Conservation (phyloP, 2,113 vertebrate genomes). For the Psittacus erithacus region DNA sequence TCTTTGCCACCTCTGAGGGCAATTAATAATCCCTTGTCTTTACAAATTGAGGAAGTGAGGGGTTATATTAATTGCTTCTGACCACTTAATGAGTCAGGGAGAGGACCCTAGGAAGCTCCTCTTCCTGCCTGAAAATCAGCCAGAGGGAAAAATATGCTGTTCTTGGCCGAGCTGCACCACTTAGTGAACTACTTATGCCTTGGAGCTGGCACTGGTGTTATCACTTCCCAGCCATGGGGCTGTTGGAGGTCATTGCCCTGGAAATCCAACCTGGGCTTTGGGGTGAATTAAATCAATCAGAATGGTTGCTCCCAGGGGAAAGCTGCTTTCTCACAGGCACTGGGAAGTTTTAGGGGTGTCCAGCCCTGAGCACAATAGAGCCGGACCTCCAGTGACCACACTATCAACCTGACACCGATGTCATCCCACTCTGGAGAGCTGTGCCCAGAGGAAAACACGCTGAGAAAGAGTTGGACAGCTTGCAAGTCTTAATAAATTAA, state of each 20-base stretch:
- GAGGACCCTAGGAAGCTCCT: neutral
- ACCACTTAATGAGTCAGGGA: constrained; percentile 21
- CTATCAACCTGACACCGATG: fast-evolving
- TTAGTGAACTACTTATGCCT: neutral
- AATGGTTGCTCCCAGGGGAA: neutral
- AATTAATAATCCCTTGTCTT: neutral
- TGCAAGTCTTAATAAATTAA: neutral
- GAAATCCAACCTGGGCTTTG: neutral
- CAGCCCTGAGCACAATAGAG: neutral
- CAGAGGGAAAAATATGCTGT: neutral
- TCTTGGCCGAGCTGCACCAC: neutral
- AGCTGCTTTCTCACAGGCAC: neutral
- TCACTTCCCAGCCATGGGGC: neutral
- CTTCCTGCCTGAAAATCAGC: neutral
- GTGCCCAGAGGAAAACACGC: neutral
- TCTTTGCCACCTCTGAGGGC: neutral
- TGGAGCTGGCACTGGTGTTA: neutral
- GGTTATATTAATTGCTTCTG: constrained; percentile 43
- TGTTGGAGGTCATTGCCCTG: fast-evolving
- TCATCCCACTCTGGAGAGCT: neutral
- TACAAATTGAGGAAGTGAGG: neutral
- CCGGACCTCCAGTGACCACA: neutral
- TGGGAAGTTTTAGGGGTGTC: neutral
- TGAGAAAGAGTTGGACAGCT: neutral
- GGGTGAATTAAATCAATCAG: neutral